Conservation (phyloP, 2,113 vertebrate genomes). For the Speoplatyrhinus poulsoni region DNA sequence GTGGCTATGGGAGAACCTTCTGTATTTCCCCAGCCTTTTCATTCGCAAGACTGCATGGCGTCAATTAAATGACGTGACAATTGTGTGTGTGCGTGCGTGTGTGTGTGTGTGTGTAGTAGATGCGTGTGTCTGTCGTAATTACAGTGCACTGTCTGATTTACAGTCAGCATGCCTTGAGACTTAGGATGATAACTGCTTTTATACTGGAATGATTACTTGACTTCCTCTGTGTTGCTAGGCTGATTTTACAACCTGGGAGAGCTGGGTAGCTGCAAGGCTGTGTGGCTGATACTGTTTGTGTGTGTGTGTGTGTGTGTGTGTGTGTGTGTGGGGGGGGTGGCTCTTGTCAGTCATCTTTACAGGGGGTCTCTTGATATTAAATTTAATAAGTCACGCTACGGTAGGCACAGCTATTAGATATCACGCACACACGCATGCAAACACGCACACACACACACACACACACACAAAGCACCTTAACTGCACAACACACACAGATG, state of each 20-base stretch:
- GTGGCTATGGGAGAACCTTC: too few species aligned
- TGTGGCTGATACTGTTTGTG: constrained; percentile 7
- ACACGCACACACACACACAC: constrained; percentile 29
- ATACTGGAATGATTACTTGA: constrained; percentile 15
- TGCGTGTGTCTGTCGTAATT: neutral
- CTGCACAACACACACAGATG: constrained; percentile 15
- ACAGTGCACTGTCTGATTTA: neutral
- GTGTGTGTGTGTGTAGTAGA: constrained; percentile 4
- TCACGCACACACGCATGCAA: constrained; percentile 1
- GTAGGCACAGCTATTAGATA: constrained; percentile 62
- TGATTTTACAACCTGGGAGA: constrained; percentile 15
- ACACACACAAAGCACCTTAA: constrained; percentile 9
- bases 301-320: constrained; percentile 5
- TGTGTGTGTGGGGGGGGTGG: neutral
- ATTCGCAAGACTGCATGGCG: too few species aligned
- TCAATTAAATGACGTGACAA: neutral
- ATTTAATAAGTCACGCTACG: constrained; percentile 65
- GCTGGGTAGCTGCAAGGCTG: neutral
- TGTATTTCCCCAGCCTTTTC: too few species aligned
- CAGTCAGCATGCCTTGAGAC: constrained; percentile 5
- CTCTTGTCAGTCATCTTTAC: constrained; percentile 55
- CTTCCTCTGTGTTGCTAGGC: constrained; percentile 18
- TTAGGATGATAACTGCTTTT: constrained; percentile 4
- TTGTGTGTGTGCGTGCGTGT: constrained; percentile 10
- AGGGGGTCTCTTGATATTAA: constrained; percentile 55